These are phyloP conservation scores for Germaria angustata DNA, from an alignment of 2,888 invertebrate species.

Conservation along the genomic window DNA sequence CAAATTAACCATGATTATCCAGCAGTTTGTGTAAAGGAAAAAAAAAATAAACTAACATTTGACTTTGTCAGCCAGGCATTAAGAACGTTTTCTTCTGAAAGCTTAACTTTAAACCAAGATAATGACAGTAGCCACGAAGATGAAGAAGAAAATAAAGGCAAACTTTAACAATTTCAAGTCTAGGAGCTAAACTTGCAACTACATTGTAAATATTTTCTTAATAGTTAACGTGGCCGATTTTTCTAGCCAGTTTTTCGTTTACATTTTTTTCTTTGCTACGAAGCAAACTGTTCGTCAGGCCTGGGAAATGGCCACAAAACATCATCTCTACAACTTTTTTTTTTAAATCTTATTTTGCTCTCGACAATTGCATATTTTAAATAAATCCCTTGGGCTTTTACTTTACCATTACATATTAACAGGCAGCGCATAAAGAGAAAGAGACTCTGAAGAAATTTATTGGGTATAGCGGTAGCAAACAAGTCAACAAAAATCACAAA, in stretches of 20 bases:
- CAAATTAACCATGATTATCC: constrained; percentile 61
- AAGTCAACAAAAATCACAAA: constrained; percentile 62
- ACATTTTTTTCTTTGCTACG: neutral
- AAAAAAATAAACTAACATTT: constrained; percentile 21
- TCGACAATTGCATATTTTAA: constrained; percentile 61
- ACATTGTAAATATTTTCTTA: constrained; percentile 55
- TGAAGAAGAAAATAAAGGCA: neutral
- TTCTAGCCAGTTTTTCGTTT: constrained; percentile 12
- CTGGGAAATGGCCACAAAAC: constrained; percentile 65
- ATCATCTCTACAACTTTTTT: constrained; percentile 14
- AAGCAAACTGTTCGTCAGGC: constrained; percentile 44
- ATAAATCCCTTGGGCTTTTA: constrained; percentile 57
- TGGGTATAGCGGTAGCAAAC: constrained; percentile 59
- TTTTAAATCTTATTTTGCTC: constrained; percentile 43
- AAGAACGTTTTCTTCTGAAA: constrained; percentile 33
- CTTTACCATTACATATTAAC: constrained; percentile 21
- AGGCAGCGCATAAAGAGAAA: neutral
- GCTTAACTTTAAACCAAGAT: constrained; percentile 26
- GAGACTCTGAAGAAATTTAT: neutral
- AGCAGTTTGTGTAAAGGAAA: neutral
- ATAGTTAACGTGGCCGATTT: constrained; percentile 64
- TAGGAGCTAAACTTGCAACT: constrained; percentile 10
- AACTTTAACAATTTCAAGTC: constrained; percentile 11
- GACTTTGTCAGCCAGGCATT: constrained; percentile 43
- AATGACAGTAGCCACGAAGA: constrained; percentile 53